A percentile compares a stretch with the other conserved stretches of the same genome.
phyloP scores from a whole-genome alignment of 2,113 vertebrate species.

The Myotis lucifugus region DNA sequence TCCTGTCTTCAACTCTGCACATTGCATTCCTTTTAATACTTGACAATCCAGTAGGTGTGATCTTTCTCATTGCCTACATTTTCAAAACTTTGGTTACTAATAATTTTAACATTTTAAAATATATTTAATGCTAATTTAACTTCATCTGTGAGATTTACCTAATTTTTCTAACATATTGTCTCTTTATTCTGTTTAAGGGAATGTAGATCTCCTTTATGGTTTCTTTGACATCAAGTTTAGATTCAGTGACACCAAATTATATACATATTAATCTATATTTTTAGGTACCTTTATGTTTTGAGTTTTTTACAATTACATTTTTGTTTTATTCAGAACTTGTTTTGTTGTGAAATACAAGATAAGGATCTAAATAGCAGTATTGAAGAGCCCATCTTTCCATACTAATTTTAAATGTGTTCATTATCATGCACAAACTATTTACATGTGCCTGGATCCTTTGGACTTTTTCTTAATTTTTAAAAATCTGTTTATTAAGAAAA shows the following conservation, averaged over 20 bases:
- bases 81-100: neutral
- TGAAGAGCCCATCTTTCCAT: neutral
- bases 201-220: neutral
- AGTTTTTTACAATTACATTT: neutral
- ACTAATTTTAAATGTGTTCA: neutral
- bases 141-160: neutral
- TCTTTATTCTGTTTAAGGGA: constrained; percentile 2
- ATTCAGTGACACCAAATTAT: neutral
- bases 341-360: neutral
- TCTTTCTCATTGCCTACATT: neutral
- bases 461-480: neutral
- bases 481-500: constrained; percentile 23
- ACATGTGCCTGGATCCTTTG: neutral
- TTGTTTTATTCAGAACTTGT: neutral
- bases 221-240: neutral
- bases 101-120: neutral
- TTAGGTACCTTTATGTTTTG: neutral
- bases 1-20: neutral
- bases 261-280: neutral
- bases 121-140: neutral
- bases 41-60: neutral
- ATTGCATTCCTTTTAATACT: neutral
- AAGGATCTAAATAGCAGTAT: neutral
- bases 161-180: neutral
- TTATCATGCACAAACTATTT: neutral